phyloP scores from a whole-genome alignment of 2,797 vertebrate genomes.

The Peromyscus nudipes region DNA sequence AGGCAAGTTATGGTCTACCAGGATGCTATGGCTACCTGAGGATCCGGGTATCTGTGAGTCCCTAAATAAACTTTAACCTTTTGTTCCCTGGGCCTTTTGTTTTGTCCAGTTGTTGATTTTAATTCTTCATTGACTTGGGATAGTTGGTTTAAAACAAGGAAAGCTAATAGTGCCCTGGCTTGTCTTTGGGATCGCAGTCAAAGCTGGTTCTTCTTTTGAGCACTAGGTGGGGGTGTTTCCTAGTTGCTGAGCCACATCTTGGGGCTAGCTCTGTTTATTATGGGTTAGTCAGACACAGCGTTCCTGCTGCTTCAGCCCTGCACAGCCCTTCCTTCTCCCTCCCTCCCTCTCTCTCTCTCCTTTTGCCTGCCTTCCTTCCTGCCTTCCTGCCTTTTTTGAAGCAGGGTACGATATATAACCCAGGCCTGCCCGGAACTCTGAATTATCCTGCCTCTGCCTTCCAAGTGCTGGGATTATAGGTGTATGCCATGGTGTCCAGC shows the following conservation, averaged over 20 bases:
- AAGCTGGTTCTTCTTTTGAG: conserved; percentile 11
- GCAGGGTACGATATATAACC: background rate
- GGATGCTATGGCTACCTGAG: background rate
- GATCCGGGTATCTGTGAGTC: background rate
- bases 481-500: background rate
- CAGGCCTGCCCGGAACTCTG: background rate
- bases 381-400: background rate
- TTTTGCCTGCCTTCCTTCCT: background rate
- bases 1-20: conserved; percentile 25
- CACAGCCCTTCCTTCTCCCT: background rate
- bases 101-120: conserved; percentile 62
- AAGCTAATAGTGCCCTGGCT: conserved; percentile 10
- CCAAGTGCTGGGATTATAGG: background rate
- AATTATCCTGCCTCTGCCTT: background rate
- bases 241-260: background rate
- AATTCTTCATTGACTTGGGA: conserved; percentile 52
- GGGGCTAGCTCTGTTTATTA: conserved; percentile 32
- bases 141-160: background rate
- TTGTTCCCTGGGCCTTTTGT: conserved; percentile 29
- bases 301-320: background rate
- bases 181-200: conserved; percentile 33
- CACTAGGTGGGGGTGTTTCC: conserved; percentile 78
- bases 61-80: background rate
- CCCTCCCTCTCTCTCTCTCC: background rate
- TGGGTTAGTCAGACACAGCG: background rate